Percentiles rank a stretch among this genome's conserved stretches.
phyloP scores from a whole-genome alignment of 2,888 invertebrate genomes.

The Sthenelais limicola region DNA sequence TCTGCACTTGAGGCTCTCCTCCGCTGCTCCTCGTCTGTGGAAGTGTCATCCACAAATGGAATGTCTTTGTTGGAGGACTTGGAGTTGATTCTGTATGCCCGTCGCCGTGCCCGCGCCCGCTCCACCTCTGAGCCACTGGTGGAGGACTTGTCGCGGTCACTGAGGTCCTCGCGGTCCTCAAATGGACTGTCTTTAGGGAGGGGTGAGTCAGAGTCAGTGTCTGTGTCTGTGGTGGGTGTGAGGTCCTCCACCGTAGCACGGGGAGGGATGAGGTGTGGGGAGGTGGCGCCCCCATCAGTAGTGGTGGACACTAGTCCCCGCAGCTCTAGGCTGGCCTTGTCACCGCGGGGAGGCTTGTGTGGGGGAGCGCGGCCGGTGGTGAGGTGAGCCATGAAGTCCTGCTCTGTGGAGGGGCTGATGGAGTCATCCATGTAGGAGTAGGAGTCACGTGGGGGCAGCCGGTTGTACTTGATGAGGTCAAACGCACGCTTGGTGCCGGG shows the following conservation, averaged over 20 bases:
- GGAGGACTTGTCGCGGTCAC: constrained; percentile 24
- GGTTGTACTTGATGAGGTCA: constrained; percentile 50
- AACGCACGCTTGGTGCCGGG: constrained; percentile 44
- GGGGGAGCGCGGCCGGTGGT: not conserved
- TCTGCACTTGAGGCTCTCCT: constrained; percentile 1
- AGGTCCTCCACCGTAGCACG: constrained; percentile 38
- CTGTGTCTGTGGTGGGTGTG: constrained; percentile 34
- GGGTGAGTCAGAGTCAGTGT: constrained; percentile 35
- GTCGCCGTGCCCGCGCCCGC: not conserved
- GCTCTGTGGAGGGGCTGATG: constrained; percentile 61
- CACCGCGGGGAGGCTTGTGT: constrained; percentile 1
- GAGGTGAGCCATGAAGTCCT: constrained; percentile 40
- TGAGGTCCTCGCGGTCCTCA: not conserved
- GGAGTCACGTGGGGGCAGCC: constrained; percentile 66
- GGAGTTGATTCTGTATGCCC: constrained; percentile 7
- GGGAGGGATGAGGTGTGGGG: constrained; percentile 20
- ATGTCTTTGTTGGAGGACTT: constrained; percentile 39
- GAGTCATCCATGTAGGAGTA: constrained; percentile 71
- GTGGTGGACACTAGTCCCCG: not conserved
- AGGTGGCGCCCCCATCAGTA: not conserved
- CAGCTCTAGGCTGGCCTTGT: constrained; percentile 2
- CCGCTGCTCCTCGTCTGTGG: not conserved
- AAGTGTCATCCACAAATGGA: constrained; percentile 33
- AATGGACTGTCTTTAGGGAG: constrained; percentile 20
- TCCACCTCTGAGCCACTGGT: constrained; percentile 12